phyloP scores from a whole-genome alignment of 1,140 invertebrate species.

The Lordiphosa mommai region DNA sequence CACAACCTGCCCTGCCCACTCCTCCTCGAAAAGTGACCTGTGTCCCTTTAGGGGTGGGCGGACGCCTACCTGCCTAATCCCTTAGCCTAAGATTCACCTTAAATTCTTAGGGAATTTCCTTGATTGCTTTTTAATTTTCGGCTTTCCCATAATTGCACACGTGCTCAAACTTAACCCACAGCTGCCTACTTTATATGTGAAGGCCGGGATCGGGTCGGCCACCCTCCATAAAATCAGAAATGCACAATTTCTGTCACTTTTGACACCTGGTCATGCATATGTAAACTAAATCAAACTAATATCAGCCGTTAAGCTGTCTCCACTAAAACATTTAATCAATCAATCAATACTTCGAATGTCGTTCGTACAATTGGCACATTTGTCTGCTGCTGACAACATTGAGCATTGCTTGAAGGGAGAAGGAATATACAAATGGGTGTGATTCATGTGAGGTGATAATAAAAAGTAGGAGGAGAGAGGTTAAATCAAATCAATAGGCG shows the following conservation, averaged over 20 bases:
- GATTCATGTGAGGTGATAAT: too few species aligned
- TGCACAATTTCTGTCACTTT: background rate
- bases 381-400: constrained; percentile 6
- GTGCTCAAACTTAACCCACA: constrained; percentile 4
- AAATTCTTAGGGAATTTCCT: constrained; percentile 24
- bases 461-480: too few species aligned
- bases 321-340: background rate
- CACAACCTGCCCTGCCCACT: background rate
- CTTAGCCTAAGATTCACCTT: constrained; percentile 1
- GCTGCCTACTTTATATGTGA: background rate
- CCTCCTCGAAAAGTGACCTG: background rate
- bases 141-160: constrained; percentile 26
- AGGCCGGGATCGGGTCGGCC: background rate
- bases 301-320: background rate
- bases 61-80: background rate
- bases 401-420: background rate
- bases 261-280: background rate
- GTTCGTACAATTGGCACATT: constrained; percentile 8
- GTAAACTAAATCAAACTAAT: too few species aligned
- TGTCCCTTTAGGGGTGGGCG: background rate
- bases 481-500: too few species aligned
- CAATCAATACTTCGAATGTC: too few species aligned
- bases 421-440: too few species aligned
- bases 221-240: background rate
- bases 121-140: constrained; percentile 49